Base-by-base conservation (phyloP, 2,888 invertebrate genomes). In the Hyles lineata region DNA sequence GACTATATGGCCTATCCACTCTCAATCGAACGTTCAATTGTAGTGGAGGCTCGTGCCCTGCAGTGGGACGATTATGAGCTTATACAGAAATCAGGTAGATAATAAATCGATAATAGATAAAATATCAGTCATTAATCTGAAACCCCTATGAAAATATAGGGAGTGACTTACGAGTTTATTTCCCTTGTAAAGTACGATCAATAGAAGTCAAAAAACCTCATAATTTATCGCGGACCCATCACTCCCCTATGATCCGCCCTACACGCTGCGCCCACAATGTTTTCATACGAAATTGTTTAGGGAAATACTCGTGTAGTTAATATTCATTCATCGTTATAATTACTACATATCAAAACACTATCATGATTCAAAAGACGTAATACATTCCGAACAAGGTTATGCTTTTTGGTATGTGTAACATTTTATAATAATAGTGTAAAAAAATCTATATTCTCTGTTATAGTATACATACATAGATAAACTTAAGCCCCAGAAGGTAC, bases 181-280 rank as follows among this genome's bases (percentile, higher is more conserved):
- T 52, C 62, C 23, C 70, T 32, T 23, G 21, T 58, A 62, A 70
- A 85, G 85, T 80, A 80, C 79, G 76, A 80, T 87, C 83, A 86
- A 87, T 85, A 81, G 82, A 81, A 90, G 89, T 88, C 84, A 88
- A 89, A 89, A 85, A 87, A 84, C 85, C 85, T 84, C 78, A 83
- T 89, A 89, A 91, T 88, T 90, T 87, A 84, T 83, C 84, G 83
- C 85, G 79, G 74, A 74, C 72, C 77, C 76, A 75, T 78, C 76
- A 80, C 82, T 85, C 87, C 84, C 86, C 82, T 80, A 76, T 79
- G 80, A 76, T 76, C 78, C 78, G 79, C 80, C 80, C 83, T 80
- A 81, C 80, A 83, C 81, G 82, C 82, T 85, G 84, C 85, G 80
- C 88, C 87, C 83, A 84, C 81, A 83, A 83, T 86, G 84, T 90